These are phyloP conservation scores for Allobates femoralis DNA, from an alignment of 2,797 vertebrate genomes.

Conservation along the genomic window DNA sequence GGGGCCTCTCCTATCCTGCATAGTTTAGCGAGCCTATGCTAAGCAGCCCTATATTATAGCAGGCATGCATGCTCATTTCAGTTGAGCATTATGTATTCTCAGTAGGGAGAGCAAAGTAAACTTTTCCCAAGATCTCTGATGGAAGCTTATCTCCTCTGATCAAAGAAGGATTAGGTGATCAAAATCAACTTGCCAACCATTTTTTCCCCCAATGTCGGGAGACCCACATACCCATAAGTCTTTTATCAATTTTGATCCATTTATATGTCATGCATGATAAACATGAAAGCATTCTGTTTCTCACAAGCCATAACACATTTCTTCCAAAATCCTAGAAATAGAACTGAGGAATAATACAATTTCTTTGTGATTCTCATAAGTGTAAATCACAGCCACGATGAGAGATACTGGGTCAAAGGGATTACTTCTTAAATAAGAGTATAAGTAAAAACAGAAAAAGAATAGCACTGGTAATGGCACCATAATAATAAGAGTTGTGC, in stretches of 20 bases:
- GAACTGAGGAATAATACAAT: slow-evolving; percentile 4
- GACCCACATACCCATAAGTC: too few relatives aligned
- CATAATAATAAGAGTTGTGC: neutral
- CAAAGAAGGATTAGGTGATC: too few relatives aligned
- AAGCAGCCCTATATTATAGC: too few relatives aligned
- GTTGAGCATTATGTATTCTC: too few relatives aligned
- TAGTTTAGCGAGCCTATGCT: too few relatives aligned
- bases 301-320: slow-evolving; percentile 1
- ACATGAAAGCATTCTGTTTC: neutral
- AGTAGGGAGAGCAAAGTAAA: too few relatives aligned
- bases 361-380: slow-evolving; percentile 23
- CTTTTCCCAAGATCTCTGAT: too few relatives aligned
- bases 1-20: too few relatives aligned
- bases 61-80: too few relatives aligned
- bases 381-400: neutral
- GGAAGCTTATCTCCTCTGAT: too few relatives aligned
- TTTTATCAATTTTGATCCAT: neutral
- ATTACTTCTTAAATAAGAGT: slow-evolving; percentile 25
- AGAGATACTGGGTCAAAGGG: neutral
- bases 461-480: neutral
- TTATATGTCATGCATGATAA: neutral
- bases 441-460: neutral
- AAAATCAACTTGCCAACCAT: too few relatives aligned
- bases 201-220: too few relatives aligned
- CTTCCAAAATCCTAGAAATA: neutral